Conservation (phyloP, 1,140 invertebrate species). For the Cyphomyrmex costatus region DNA sequence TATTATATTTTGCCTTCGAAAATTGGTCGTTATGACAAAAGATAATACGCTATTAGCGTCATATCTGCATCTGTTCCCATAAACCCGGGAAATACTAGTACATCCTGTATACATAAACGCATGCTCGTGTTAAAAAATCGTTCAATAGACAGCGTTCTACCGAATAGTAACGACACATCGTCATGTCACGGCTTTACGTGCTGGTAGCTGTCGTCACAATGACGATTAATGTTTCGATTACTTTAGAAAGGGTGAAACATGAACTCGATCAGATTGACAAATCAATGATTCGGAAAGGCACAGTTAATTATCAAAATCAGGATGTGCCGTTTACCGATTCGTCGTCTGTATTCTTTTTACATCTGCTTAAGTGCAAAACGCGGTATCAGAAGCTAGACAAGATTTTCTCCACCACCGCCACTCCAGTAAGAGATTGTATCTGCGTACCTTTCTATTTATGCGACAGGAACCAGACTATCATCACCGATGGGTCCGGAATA, state of each 20-base stretch:
- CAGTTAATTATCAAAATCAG: neutral
- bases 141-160: conserved; percentile 66
- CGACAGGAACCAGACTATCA: conserved; percentile 85
- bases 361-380: conserved; percentile 78
- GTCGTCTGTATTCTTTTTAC: conserved; percentile 70
- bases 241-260: neutral
- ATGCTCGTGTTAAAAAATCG: conserved; percentile 61
- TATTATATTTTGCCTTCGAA: conserved; percentile 51
- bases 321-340: neutral
- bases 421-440: conserved; percentile 75
- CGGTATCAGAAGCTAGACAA: conserved; percentile 73
- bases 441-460: conserved; percentile 88
- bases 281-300: neutral
- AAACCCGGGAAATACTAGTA: conserved; percentile 62
- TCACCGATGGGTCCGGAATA: conserved; percentile 86
- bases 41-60: conserved; percentile 46
- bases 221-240: neutral
- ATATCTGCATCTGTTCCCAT: conserved; percentile 57
- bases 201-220: conserved; percentile 1
- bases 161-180: conserved; percentile 44
- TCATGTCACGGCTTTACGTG: conserved; percentile 48
- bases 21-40: conserved; percentile 48
- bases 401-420: conserved; percentile 27
- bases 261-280: neutral
- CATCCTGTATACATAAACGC: conserved; percentile 76